phyloP scores from a whole-genome alignment of 2,888 invertebrate genomes.

The Xestobium rufovillosum region DNA sequence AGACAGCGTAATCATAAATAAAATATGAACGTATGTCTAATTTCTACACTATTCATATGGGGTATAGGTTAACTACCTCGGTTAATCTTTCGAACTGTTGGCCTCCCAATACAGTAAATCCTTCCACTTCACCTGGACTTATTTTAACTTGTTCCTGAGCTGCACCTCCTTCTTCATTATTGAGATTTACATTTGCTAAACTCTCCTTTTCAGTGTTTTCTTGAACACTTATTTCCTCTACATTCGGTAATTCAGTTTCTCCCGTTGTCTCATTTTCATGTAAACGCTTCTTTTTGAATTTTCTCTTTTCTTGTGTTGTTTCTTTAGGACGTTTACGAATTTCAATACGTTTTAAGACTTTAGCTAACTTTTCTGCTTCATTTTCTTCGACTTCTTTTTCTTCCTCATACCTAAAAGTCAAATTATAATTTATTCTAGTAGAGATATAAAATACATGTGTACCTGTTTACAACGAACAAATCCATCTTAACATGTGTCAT shows the following conservation, averaged over 20 bases:
- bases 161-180: constrained; percentile 16
- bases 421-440: too few species aligned
- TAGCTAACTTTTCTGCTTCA: constrained; percentile 52
- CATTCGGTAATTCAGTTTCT: constrained; percentile 23
- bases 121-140: constrained; percentile 34
- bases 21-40: too few species aligned
- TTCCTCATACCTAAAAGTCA: constrained; percentile 44
- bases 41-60: too few species aligned
- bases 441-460: too few species aligned
- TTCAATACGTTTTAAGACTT: constrained; percentile 54
- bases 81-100: constrained; percentile 53
- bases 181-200: constrained; percentile 13
- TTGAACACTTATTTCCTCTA: constrained; percentile 26
- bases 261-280: constrained; percentile 24
- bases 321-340: constrained; percentile 38
- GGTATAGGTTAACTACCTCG: too few species aligned
- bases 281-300: constrained; percentile 31
- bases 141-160: constrained; percentile 18
- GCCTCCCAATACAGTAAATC: constrained; percentile 62
- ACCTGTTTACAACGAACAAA: constrained; percentile 67
- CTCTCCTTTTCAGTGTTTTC: constrained; percentile 22
- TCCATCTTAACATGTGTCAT: constrained; percentile 47
- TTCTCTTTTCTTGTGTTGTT: constrained; percentile 29
- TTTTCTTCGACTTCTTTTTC: constrained; percentile 36
- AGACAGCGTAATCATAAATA: too few species aligned